phyloP scores from a whole-genome alignment of 2,797 vertebrate species.

The Galaxias olidus region DNA sequence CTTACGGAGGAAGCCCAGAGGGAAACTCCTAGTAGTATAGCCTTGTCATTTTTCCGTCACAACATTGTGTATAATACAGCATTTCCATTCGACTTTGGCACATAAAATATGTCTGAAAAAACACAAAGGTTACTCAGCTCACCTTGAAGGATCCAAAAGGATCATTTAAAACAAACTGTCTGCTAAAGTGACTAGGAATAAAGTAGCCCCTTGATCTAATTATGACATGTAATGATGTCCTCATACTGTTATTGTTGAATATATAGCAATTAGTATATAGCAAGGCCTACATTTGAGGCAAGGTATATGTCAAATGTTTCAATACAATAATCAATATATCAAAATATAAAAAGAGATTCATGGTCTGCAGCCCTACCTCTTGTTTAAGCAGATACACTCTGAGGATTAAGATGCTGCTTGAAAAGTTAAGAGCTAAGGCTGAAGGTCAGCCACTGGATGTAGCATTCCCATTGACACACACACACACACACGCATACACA shows the following conservation, averaged over 20 bases:
- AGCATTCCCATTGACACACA: constrained; percentile 63
- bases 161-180: too few species aligned
- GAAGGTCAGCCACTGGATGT: constrained; percentile 69
- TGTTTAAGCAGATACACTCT: constrained; percentile 33
- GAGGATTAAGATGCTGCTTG: constrained; percentile 53
- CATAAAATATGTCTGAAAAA: too few species aligned
- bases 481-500: constrained; percentile 16
- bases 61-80: constrained; percentile 4
- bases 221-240: too few species aligned
- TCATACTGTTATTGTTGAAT: too few species aligned
- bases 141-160: too few species aligned
- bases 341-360: too few species aligned
- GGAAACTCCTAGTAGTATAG: not conserved
- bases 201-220: too few species aligned
- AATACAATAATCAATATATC: not conserved
- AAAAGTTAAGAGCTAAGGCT: constrained; percentile 65
- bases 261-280: not conserved
- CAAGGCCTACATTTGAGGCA: not conserved
- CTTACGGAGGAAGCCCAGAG: not conserved
- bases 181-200: too few species aligned
- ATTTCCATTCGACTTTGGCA: too few species aligned
- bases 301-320: not conserved
- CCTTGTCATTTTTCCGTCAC: constrained; percentile 1
- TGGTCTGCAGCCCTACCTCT: constrained; percentile 31
- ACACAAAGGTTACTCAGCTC: too few species aligned